These are phyloP conservation scores for Hirundo rustica DNA, from an alignment of 2,797 vertebrate genomes.

Conservation along the genomic window DNA sequence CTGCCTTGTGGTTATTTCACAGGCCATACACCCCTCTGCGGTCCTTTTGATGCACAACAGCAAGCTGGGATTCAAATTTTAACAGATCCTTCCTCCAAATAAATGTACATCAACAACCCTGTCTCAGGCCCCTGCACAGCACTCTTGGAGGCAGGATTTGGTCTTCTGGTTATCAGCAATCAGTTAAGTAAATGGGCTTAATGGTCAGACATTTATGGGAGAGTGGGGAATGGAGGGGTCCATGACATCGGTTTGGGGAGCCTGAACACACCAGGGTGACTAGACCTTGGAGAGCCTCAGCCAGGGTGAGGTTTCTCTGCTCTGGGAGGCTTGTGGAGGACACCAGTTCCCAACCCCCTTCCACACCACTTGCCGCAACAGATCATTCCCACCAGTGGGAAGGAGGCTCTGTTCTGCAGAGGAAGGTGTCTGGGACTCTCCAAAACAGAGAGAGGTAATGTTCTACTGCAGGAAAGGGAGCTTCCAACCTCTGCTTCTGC, in stretches of 20 bases:
- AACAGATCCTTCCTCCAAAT: not conserved
- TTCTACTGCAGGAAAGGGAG: not conserved
- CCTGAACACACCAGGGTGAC: not conserved
- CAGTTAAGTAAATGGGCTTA: not conserved
- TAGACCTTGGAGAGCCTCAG: not conserved
- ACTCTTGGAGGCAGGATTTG: not conserved
- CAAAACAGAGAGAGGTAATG: not conserved
- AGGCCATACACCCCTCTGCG: fast-evolving
- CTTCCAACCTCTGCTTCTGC: not conserved
- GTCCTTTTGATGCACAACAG: not conserved
- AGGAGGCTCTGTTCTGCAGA: not conserved
- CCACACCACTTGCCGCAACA: not conserved
- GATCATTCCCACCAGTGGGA: not conserved
- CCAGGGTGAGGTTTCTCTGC: not conserved
- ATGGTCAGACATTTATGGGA: not conserved
- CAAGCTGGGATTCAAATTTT: not conserved
- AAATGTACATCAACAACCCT: not conserved
- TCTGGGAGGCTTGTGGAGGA: not conserved
- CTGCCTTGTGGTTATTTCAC: not conserved
- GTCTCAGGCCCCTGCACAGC: not conserved
- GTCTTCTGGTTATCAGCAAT: not conserved
- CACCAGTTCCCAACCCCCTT: fast-evolving
- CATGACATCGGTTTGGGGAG: not conserved
- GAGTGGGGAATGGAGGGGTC: fast-evolving
- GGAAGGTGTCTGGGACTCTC: not conserved